A percentile compares a stretch with the other conserved stretches of the same genome.
Conservation (phyloP, 2,113 vertebrate genomes). For the Misgurnus anguillicaudatus region DNA sequence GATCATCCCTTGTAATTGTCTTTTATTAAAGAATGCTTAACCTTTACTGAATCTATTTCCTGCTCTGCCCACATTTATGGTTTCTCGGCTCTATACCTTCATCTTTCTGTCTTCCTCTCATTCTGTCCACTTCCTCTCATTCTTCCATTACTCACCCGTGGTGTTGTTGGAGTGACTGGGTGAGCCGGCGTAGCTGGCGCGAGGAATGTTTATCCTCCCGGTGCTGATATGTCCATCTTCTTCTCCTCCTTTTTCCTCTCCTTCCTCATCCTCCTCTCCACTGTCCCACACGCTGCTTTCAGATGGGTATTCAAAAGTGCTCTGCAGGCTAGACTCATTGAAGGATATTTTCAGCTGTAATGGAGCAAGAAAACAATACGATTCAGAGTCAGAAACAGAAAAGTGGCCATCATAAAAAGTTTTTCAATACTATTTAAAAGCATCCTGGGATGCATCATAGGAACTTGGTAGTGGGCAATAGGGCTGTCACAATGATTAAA, state of each 20-base stretch:
- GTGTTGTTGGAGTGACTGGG: constrained; percentile 65
- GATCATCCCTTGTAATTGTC: too few relatives aligned
- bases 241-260: constrained; percentile 56
- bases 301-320: constrained; percentile 92
- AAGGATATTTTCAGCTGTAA: constrained; percentile 94
- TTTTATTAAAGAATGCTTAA: constrained; percentile 8
- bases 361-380: not conserved
- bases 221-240: constrained; percentile 61
- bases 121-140: constrained; percentile 24
- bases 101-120: constrained; percentile 17
- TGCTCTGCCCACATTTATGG: constrained; percentile 28
- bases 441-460: too few relatives aligned
- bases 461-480: too few relatives aligned
- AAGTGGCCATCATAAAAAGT: too few relatives aligned
- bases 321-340: constrained; percentile 88
- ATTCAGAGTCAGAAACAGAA: too few relatives aligned
- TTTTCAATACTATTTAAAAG: too few relatives aligned
- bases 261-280: constrained; percentile 75
- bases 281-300: constrained; percentile 85
- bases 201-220: constrained; percentile 76
- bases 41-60: constrained; percentile 34
- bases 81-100: not conserved
- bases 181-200: constrained; percentile 72
- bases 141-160: constrained; percentile 76
- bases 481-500: too few relatives aligned